phyloP scores from a whole-genome alignment of 1,140 invertebrate genomes.

The Formica selysi region DNA sequence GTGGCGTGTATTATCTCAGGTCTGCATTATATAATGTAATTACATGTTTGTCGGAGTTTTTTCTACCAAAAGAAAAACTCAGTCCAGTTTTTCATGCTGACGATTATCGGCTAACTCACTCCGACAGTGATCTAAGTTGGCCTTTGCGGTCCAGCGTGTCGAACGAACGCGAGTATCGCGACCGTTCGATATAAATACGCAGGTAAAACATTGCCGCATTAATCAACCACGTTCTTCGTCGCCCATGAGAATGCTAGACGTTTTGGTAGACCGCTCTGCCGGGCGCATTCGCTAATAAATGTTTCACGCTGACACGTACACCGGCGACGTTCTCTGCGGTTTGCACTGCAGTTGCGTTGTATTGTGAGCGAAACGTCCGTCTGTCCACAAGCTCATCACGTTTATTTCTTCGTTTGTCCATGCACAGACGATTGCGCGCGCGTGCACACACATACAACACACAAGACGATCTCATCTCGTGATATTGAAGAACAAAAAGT shows the following conservation, averaged over 20 bases:
- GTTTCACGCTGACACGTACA: constrained; percentile 73
- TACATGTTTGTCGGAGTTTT: neutral
- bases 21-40: constrained; percentile 6
- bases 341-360: constrained; percentile 16
- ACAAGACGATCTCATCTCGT: neutral
- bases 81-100: constrained; percentile 16
- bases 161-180: constrained; percentile 24
- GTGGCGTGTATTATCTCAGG: neutral
- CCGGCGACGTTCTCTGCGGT: constrained; percentile 62
- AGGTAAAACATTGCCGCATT: constrained; percentile 67
- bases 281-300: constrained; percentile 74
- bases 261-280: constrained; percentile 58
- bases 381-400: constrained; percentile 37
- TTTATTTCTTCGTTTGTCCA: constrained; percentile 31
- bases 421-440: neutral
- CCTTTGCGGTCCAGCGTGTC: constrained; percentile 35
- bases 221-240: constrained; percentile 70
- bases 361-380: constrained; percentile 57
- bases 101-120: constrained; percentile 38
- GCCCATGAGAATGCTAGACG: constrained; percentile 52
- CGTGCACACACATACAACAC: too few relatives aligned
- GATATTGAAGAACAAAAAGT: constrained; percentile 15
- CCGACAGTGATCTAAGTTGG: constrained; percentile 33
- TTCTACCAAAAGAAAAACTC: neutral
- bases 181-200: constrained; percentile 66